phyloP scores from a whole-genome alignment of 2,113 vertebrate genomes.

The Zapornia atra region DNA sequence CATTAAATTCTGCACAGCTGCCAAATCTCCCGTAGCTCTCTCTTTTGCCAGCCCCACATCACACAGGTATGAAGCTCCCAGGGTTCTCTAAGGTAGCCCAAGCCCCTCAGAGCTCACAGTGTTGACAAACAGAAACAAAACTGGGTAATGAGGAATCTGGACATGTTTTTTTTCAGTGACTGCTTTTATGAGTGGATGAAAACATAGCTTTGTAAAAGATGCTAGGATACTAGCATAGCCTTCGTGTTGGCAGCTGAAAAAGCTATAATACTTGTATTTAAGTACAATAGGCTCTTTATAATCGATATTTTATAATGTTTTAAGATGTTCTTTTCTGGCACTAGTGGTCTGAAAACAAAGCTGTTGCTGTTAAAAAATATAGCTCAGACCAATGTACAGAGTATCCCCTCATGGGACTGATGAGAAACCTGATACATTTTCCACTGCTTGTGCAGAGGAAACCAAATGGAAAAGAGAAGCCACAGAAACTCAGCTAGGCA shows the following conservation, averaged over 20 bases:
- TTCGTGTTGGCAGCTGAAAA: background rate
- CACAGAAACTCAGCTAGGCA: background rate
- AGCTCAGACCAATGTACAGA: background rate
- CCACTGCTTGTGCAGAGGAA: constrained; percentile 8
- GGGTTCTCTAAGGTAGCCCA: background rate
- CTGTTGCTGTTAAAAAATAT: background rate
- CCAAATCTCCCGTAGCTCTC: background rate
- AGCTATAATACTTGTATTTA: background rate
- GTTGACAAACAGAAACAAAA: background rate
- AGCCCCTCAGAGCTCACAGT: background rate
- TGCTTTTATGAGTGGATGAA: background rate
- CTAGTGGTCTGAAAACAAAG: background rate
- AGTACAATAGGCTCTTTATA: constrained; percentile 1
- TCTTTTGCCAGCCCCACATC: background rate
- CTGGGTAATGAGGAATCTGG: background rate
- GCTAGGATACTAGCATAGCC: background rate
- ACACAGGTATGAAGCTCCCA: background rate
- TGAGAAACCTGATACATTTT: background rate
- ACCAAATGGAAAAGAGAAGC: constrained; percentile 23
- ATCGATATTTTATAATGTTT: background rate
- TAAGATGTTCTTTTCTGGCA: background rate
- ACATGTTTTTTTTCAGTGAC: background rate
- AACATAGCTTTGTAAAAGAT: background rate
- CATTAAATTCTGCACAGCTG: background rate
- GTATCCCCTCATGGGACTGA: background rate